Evolutionary conservation across 1,140 invertebrate species (phyloP).

Genomic region (Cotesia vestalis): DNA sequence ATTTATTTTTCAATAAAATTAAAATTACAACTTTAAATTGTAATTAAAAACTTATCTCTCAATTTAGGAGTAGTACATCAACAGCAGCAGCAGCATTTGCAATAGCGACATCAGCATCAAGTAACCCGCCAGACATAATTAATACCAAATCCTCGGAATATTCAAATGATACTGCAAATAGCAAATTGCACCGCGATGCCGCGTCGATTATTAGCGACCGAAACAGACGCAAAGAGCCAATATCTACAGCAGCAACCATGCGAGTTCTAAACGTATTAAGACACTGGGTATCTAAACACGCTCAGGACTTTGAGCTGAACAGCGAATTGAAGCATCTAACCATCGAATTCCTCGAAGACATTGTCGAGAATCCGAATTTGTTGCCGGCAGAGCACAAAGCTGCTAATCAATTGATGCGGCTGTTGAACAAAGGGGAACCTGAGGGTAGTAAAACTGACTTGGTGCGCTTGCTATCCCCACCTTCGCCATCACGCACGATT

Average conservation of each 20-base stretch:
- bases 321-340: constrained; percentile 78
- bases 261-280: constrained; percentile 88
- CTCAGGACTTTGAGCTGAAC: constrained; percentile 87
- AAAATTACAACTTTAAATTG: too few species aligned
- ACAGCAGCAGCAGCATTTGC: constrained; percentile 91
- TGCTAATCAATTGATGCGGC: constrained; percentile 80
- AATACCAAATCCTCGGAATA: constrained; percentile 43
- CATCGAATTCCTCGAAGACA: constrained; percentile 89
- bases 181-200: constrained; percentile 48
- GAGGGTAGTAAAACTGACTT: constrained; percentile 74
- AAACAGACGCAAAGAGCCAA: constrained; percentile 78
- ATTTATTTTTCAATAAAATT: too few species aligned
- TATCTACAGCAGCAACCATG: constrained; percentile 93
- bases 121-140: constrained; percentile 75
- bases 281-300: constrained; percentile 76
- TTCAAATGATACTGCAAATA: constrained; percentile 55
- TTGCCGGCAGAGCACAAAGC: constrained; percentile 91
- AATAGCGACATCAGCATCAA: constrained; percentile 88
- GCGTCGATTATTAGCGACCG: constrained; percentile 46
- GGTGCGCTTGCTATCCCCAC: constrained; percentile 75
- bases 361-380: constrained; percentile 85
- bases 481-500: constrained; percentile 75
- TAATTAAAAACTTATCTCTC: constrained; percentile 24
- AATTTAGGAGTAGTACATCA: constrained; percentile 84
- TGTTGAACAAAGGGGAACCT: constrained; percentile 79